Evolutionary conservation across 2,797 vertebrate species (phyloP).

Genomic region (Galago senegalensis): DNA sequence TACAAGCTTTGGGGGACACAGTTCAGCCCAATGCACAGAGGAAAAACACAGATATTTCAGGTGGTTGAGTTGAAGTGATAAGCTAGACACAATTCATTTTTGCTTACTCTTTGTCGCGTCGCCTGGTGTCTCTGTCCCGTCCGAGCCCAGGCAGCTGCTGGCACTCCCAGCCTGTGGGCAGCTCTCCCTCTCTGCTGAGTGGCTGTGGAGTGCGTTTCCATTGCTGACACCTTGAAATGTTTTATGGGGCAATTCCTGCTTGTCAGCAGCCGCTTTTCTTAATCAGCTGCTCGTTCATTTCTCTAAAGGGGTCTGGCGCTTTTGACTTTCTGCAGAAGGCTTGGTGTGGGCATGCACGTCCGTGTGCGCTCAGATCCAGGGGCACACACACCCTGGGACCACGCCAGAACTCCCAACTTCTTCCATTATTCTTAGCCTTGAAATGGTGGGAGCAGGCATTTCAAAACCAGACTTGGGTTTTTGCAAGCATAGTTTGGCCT

Average conservation of each 20-base stretch:
- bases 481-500: constrained; percentile 82
- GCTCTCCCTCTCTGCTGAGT: constrained; percentile 29
- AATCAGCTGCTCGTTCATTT: constrained; percentile 80
- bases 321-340: constrained; percentile 62
- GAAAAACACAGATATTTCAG: constrained; percentile 11
- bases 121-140: background rate
- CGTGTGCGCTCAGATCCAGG: background rate
- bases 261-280: constrained; percentile 77
- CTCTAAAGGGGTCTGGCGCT: constrained; percentile 76
- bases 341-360: constrained; percentile 48
- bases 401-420: constrained; percentile 70
- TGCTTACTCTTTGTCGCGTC: background rate
- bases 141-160: background rate
- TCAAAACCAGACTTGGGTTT: constrained; percentile 80
- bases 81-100: background rate
- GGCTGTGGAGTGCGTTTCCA: constrained; percentile 33
- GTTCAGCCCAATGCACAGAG: background rate
- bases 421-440: constrained; percentile 83
- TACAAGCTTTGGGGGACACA: background rate
- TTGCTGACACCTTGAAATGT: constrained; percentile 72
- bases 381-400: constrained; percentile 68
- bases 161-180: constrained; percentile 46
- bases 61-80: background rate
- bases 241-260: constrained; percentile 79
- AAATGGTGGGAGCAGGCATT: constrained; percentile 80